phyloP scores from a whole-genome alignment of 2,797 vertebrate genomes.

The Enoplosus armatus region DNA sequence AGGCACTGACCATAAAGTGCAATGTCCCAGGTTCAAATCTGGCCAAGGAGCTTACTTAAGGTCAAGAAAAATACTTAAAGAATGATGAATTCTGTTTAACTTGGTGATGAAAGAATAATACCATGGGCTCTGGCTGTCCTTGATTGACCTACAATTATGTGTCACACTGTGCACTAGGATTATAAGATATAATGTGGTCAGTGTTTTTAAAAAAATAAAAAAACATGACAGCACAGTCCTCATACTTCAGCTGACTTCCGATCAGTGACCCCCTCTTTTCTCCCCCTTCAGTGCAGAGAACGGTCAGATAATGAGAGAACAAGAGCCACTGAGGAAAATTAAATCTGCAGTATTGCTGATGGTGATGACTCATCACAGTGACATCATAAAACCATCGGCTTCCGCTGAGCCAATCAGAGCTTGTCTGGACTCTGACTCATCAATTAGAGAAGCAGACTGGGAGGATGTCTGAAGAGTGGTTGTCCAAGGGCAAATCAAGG shows the following conservation, averaged over 20 bases:
- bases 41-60: too few relatives aligned
- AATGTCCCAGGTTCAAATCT: constrained; percentile 13
- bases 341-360: constrained; percentile 51
- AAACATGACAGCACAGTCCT: background rate
- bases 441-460: constrained; percentile 42
- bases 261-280: background rate
- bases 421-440: constrained; percentile 62
- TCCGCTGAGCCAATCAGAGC: constrained; percentile 62
- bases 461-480: constrained; percentile 29
- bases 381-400: constrained; percentile 64
- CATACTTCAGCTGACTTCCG: constrained; percentile 10
- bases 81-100: background rate
- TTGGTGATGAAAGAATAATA: background rate
- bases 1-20: background rate
- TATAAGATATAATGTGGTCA: background rate
- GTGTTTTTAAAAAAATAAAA: background rate
- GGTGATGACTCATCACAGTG: constrained; percentile 72
- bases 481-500: constrained; percentile 67
- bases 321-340: too few relatives aligned
- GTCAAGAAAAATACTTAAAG: background rate
- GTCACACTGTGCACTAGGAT: background rate
- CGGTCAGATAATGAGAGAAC: constrained; percentile 23
- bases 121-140: background rate
- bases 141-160: constrained; percentile 6
- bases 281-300: constrained; percentile 2